These are phyloP conservation scores for Herminia tarsipennalis DNA, from an alignment of 2,888 invertebrate species.

Conservation along the genomic window DNA sequence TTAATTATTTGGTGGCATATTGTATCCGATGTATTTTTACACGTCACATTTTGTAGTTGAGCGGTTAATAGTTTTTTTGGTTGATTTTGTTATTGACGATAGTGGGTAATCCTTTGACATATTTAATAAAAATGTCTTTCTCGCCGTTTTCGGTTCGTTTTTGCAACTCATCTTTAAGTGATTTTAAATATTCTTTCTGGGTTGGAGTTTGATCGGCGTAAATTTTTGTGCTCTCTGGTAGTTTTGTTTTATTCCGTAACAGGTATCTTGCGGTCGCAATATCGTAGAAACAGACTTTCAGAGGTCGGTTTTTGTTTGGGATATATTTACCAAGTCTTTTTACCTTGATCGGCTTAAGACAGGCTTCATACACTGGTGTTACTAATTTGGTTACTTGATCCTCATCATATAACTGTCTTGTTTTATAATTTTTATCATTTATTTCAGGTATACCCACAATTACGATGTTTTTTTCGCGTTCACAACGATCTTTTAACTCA, in stretches of 20 bases:
- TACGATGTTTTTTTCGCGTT: too few species aligned
- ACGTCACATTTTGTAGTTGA: too few species aligned
- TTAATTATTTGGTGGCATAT: neutral
- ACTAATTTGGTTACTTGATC: constrained; percentile 15
- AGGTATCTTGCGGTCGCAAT: constrained; percentile 17
- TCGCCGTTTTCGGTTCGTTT: constrained; percentile 30
- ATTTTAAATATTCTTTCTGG: constrained; percentile 29
- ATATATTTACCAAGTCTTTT: too few species aligned
- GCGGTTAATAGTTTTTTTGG: constrained; percentile 24
- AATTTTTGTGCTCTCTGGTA: constrained; percentile 25
- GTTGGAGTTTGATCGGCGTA: constrained; percentile 40
- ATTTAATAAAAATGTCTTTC: constrained; percentile 39
- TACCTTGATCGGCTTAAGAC: constrained; percentile 25
- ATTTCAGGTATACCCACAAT: constrained; percentile 33
- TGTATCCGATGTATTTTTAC: neutral
- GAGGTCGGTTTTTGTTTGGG: constrained; percentile 18
- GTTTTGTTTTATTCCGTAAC: constrained; percentile 25
- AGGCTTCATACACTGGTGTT: constrained; percentile 7
- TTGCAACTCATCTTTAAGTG: constrained; percentile 25
- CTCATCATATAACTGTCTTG: constrained; percentile 20
- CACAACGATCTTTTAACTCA: constrained; percentile 34
- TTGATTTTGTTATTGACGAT: constrained; percentile 14
- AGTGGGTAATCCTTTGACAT: constrained; percentile 36
- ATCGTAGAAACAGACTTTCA: constrained; percentile 34
- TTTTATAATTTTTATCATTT: constrained; percentile 12